Percentiles rank a stretch among this genome's conserved stretches.
Conservation (phyloP, 2,888 invertebrate species). For the Acanthococcus lagerstroemiae region DNA sequence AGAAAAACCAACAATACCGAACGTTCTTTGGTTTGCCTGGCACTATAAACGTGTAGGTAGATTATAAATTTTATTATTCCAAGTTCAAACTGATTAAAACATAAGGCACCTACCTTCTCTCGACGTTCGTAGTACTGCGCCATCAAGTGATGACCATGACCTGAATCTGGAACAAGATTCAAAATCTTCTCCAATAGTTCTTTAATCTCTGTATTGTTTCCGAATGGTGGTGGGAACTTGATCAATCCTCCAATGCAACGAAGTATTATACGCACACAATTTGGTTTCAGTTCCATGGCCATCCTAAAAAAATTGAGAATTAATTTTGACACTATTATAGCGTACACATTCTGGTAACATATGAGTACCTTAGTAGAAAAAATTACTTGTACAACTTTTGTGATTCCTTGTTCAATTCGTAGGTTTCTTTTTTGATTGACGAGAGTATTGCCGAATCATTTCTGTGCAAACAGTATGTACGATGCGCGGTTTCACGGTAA, state of each 20-base stretch:
- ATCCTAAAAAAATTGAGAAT: background rate
- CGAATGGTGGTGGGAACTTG: background rate
- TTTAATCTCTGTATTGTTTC: background rate
- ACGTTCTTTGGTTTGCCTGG: no score
- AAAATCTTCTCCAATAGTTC: background rate
- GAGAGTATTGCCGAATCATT: background rate
- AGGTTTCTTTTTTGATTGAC: background rate
- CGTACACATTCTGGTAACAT: background rate
- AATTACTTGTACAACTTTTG: background rate
- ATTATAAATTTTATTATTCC: no score
- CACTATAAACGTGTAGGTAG: no score
- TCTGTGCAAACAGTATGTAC: background rate
- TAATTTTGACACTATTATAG: no score
- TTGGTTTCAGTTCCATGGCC: background rate
- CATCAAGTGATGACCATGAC: slow-evolving; percentile 7
- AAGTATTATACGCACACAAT: slow-evolving; percentile 1
- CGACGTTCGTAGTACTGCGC: slow-evolving; percentile 10
- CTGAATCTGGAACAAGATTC: background rate
- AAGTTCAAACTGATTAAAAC: no score
- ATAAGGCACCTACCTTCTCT: no score
- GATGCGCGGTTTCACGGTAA: slow-evolving; percentile 1
- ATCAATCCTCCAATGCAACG: slow-evolving; percentile 8
- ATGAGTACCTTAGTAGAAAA: background rate
- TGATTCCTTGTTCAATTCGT: slow-evolving; percentile 1
- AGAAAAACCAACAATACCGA: no score